phyloP scores from a whole-genome alignment of 2,888 invertebrate genomes.

The Tillus elongatus region DNA sequence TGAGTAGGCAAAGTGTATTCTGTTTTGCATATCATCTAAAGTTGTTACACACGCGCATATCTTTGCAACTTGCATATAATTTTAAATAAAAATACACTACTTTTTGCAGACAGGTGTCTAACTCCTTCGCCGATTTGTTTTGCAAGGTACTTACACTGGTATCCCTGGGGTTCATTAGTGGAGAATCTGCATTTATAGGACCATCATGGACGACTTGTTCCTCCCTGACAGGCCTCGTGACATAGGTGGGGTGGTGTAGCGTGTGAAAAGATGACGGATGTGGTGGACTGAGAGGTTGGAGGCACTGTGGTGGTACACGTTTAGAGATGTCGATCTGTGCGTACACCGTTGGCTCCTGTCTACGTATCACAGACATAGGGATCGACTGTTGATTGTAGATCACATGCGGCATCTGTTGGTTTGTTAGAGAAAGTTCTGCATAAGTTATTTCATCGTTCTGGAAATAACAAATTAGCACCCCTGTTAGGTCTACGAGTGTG shows the following conservation, averaged over 20 bases:
- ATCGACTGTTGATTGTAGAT: conserved; percentile 40
- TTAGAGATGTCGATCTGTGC: conserved; percentile 46
- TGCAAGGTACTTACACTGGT: conserved; percentile 36
- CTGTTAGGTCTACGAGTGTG: not conserved
- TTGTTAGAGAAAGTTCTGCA: conserved; percentile 46
- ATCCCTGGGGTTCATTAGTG: conserved; percentile 35
- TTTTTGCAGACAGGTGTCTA: too few species aligned
- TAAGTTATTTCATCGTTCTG: conserved; percentile 49
- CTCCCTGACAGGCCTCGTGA: conserved; percentile 27
- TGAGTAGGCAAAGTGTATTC: too few species aligned
- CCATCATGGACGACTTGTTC: conserved; percentile 33
- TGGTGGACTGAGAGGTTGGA: conserved; percentile 37
- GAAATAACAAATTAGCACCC: conserved; percentile 18
- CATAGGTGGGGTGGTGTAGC: conserved; percentile 30
- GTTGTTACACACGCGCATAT: too few species aligned
- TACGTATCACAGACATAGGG: conserved; percentile 40
- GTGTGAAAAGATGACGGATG: conserved; percentile 40
- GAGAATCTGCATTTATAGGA: conserved; percentile 36
- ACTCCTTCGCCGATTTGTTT: not conserved
- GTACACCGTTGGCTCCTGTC: conserved; percentile 47
- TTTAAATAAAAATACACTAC: too few species aligned
- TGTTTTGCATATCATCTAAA: not conserved
- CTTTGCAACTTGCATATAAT: too few species aligned
- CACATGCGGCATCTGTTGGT: conserved; percentile 39
- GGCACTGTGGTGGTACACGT: conserved; percentile 29